Conservation (phyloP, 1,140 invertebrate genomes). For the Hyles euphorbiae region DNA sequence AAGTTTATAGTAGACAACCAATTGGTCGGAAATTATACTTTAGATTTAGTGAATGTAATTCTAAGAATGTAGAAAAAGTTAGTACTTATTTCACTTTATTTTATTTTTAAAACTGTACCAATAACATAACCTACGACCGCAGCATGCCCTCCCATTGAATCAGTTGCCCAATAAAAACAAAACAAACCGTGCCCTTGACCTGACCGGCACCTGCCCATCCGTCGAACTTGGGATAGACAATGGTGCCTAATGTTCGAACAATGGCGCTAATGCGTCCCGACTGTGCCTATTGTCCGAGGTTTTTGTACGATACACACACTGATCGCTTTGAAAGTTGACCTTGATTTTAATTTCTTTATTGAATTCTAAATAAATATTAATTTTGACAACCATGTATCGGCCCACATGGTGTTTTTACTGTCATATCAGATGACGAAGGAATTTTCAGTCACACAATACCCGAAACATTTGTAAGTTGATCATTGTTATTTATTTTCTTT, state of each 20-base stretch:
- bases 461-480: background rate
- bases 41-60: too few relatives aligned
- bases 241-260: slow-evolving; percentile 8
- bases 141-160: too few relatives aligned
- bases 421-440: too few relatives aligned
- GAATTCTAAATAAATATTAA: too few relatives aligned
- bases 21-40: too few relatives aligned
- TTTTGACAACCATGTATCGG: too few relatives aligned
- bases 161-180: background rate
- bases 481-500: background rate
- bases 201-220: slow-evolving; percentile 1
- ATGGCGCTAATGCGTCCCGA: slow-evolving; percentile 13
- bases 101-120: too few relatives aligned
- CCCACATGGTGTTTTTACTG: too few relatives aligned
- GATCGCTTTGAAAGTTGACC: background rate
- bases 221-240: slow-evolving; percentile 6
- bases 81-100: too few relatives aligned
- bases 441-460: background rate
- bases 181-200: slow-evolving; percentile 4
- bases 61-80: too few relatives aligned
- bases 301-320: background rate
- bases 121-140: too few relatives aligned
- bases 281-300: background rate
- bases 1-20: too few relatives aligned
- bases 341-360: background rate